phyloP scores from a whole-genome alignment of 1,140 invertebrate species.

The Penaeus indicus region DNA sequence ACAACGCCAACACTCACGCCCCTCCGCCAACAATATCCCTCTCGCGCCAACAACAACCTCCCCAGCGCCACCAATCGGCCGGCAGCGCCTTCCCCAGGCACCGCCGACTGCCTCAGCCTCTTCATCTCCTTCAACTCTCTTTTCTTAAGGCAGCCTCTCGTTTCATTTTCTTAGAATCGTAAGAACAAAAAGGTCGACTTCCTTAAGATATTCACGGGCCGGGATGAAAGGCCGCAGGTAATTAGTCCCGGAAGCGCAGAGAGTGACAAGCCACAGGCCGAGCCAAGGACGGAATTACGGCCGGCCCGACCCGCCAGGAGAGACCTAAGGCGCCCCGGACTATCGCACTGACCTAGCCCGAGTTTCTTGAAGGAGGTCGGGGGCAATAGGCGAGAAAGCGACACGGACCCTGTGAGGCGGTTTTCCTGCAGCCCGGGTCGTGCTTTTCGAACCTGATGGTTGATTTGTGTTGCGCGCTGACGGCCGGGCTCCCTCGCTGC shows the following conservation, averaged over 20 bases:
- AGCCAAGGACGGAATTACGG: conserved; percentile 30
- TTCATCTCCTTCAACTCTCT: conserved; percentile 19
- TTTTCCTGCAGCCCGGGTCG: conserved; percentile 37
- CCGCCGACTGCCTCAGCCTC: conserved; percentile 1
- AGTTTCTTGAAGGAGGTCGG: conserved; percentile 41
- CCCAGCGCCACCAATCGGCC: neutral
- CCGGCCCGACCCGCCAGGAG: neutral
- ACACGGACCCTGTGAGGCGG: conserved; percentile 46
- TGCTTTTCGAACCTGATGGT: neutral
- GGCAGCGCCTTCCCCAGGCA: neutral
- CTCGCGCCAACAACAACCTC: neutral
- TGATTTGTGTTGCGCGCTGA: conserved; percentile 19
- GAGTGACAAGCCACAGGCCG: conserved; percentile 47
- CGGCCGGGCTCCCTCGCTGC: conserved; percentile 11
- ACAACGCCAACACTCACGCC: neutral
- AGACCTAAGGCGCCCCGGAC: conserved; percentile 27
- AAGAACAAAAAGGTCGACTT: conserved; percentile 64
- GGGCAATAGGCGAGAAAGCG: conserved; percentile 55
- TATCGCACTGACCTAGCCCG: conserved; percentile 54
- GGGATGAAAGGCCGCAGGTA: conserved; percentile 63
- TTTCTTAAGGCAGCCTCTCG: conserved; percentile 56
- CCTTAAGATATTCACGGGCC: conserved; percentile 63
- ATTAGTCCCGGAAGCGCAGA: conserved; percentile 51
- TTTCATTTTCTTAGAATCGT: conserved; percentile 64
- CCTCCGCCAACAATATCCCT: neutral